Conservation (phyloP, 2,113 vertebrate species). For the Pteropus alecto region DNA sequence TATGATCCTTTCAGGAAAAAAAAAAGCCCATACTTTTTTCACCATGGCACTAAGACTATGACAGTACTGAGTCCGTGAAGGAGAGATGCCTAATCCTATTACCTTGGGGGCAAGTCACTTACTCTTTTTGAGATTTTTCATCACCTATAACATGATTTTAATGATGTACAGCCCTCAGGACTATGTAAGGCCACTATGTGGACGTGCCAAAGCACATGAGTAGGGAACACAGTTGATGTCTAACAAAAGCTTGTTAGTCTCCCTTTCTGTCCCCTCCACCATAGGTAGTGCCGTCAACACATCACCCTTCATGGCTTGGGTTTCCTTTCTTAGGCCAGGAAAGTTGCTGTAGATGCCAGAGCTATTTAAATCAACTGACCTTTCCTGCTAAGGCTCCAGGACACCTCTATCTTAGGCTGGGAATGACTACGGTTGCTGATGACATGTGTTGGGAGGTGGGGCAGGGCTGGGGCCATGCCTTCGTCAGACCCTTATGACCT, state of each 20-base stretch:
- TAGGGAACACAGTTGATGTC: neutral
- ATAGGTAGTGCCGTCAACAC: neutral
- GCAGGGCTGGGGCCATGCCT: conserved; percentile 39
- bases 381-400: conserved; percentile 51
- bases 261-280: neutral
- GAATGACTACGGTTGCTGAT: conserved; percentile 30
- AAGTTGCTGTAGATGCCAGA: conserved; percentile 25
- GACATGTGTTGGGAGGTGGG: conserved; percentile 59
- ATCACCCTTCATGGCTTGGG: neutral
- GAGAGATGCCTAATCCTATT: neutral
- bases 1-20: neutral
- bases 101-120: neutral
- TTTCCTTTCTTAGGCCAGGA: conserved; percentile 63
- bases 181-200: neutral
- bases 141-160: neutral
- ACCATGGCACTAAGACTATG: neutral
- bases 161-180: neutral
- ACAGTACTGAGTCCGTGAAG: neutral
- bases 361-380: conserved; percentile 75
- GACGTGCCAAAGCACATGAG: neutral
- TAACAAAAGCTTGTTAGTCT: neutral
- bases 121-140: neutral
- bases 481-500: neutral
- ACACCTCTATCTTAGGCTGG: conserved; percentile 57
- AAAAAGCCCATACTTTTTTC: neutral